Base-by-base conservation (phyloP, 2,888 invertebrate genomes). In the Trichopoda pennipes region DNA sequence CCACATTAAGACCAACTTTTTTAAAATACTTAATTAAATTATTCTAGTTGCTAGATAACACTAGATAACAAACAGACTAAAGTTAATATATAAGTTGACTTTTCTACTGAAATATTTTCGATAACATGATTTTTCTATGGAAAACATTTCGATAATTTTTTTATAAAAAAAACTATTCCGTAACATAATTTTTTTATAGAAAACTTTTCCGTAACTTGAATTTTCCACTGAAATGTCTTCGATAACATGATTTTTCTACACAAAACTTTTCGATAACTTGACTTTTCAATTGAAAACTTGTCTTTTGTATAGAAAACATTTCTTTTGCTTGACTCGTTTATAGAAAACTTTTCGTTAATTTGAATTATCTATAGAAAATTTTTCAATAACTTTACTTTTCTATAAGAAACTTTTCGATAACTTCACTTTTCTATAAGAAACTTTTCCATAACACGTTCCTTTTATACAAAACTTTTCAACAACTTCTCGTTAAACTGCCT, bases 171-270 rank as follows among this genome's bases (percentile, higher is more conserved):
- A n/a, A n/a, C n/a, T n/a, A n/a, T n/a, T n/a, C n/a, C n/a, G n/a
- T n/a, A n/a, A 44, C n/a, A 28, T 28, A 12, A 58, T 10, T 58
- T 58, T 32, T 58, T 17, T 32, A 58, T 35, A 38, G 14, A 58
- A 38, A 19, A 58, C 8, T 8, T 19, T 10, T 17, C 9, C 10
- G 8, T 28, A 55, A 55, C 17, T 56, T 56, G n/a, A 51, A 10
- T 8, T 32, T 56, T 32, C 35, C 35, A 10, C 10, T 17, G 32
- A 56, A 32, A 32, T 16, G 2, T n/a, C 32, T 16, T 28, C n/a
- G 44, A 21, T 21, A 51, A 51, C n/a, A n/a, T 56, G n/a, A 49
- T 42, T 42, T 32, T 56, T 32, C 35, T 56, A 4, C 3, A 56
- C 17, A 17, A 32, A 47, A 17, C 1, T 47, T 47, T 14, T 2